Evolutionary conservation across 2,797 vertebrate species (phyloP), one percentile per base, ranked within the genome.

Genomic region (Macropodus opercularis): DNA sequence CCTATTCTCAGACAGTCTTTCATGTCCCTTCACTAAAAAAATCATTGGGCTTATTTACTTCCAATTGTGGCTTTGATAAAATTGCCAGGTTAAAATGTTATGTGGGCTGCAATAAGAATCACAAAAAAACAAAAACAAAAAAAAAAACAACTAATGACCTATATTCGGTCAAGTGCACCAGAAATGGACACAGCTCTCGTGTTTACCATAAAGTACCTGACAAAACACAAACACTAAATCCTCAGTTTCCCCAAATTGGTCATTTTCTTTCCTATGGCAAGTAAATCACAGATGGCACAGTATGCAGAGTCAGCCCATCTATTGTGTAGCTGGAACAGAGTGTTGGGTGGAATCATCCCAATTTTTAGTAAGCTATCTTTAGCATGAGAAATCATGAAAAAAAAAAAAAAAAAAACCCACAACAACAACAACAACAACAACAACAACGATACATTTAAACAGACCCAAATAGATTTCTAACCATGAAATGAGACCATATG

Each of bases 181-280:
- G n/a, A n/a, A n/a, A n/a, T n/a, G n/a, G n/a, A n/a, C n/a, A n/a
- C n/a, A n/a, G n/a, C n/a, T n/a, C n/a, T n/a, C n/a, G n/a, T n/a
- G n/a, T n/a, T n/a, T n/a, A n/a, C n/a, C n/a, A n/a, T n/a, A n/a
- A n/a, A n/a, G n/a, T n/a, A n/a, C n/a, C n/a, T n/a, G n/a, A n/a
- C n/a, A n/a, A n/a, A n/a, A n/a, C n/a, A n/a, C n/a, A 74, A 85
- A 89, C 81, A 86, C 64, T 80, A 3, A 18, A 19, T 14, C 56
- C 72, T 80, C 74, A 86, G 81, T 87, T 77, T 41, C 47, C 22
- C 54, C 36, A 18, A 49, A 73, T 47, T 52, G 43, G 58, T 38
- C 21, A 50, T 63, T 7, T 49, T 68, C 50, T 80, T 69, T 69
- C 65, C 54, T 22, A 22, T 29, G 60, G 38, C 19, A 60, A 69